phyloP scores from a whole-genome alignment of 2,113 vertebrate genomes.

The Atrichornis clamosus region DNA sequence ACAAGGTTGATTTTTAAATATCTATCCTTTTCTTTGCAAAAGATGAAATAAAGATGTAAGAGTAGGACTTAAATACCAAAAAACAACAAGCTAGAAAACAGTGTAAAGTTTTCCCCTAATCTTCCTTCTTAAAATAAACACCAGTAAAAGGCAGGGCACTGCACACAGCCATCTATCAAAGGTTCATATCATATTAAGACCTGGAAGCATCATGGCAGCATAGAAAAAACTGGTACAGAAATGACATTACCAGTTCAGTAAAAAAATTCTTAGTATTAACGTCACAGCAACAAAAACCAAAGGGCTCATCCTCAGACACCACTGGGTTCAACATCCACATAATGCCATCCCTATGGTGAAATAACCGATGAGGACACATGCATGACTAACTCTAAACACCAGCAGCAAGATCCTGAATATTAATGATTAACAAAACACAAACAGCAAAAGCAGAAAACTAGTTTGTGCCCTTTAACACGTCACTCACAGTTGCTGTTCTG shows the following conservation, averaged over 20 bases:
- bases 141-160: neutral
- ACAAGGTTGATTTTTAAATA: neutral
- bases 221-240: neutral
- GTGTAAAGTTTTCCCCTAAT: neutral
- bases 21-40: neutral
- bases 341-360: neutral
- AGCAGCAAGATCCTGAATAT: neutral
- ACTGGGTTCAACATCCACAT: neutral
- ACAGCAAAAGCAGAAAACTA: neutral
- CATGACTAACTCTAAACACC: neutral
- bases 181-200: neutral
- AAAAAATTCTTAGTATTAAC: neutral
- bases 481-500: neutral
- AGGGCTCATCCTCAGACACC: neutral
- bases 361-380: neutral
- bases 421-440: constrained; percentile 37
- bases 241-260: fast-evolving
- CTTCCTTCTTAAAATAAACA: neutral
- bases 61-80: neutral
- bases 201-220: neutral
- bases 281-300: neutral
- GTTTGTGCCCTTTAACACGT: neutral
- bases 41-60: neutral
- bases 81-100: neutral
- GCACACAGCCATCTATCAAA: neutral